These are phyloP conservation scores for Nudaria mundana DNA, from an alignment of 2,888 invertebrate genomes.

Conservation along the genomic window DNA sequence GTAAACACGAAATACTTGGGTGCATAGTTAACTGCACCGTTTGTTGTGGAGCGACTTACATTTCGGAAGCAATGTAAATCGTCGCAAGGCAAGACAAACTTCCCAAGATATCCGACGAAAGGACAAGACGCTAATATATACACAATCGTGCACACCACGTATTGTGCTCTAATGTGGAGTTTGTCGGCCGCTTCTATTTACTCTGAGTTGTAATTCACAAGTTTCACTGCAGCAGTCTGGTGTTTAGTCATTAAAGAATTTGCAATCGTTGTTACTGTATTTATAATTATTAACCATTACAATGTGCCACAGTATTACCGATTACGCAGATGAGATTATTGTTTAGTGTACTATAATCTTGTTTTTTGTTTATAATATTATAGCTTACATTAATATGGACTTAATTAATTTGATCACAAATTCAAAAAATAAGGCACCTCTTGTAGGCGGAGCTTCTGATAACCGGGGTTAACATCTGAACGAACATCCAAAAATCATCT, in stretches of 20 bases:
- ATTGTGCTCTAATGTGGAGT: conserved; percentile 74
- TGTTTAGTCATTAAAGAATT: conserved; percentile 20
- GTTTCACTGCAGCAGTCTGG: conserved; percentile 20
- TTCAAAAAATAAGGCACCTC: too few relatives aligned
- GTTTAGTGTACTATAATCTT: too few relatives aligned
- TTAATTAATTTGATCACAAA: too few relatives aligned
- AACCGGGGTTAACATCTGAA: too few relatives aligned
- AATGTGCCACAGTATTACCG: too few relatives aligned
- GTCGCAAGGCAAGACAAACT: conserved; percentile 66
- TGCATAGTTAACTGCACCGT: conserved; percentile 38
- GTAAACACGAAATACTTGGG: conserved; percentile 49
- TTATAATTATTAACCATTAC: too few relatives aligned
- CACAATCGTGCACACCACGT: conserved; percentile 71
- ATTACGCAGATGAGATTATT: too few relatives aligned
- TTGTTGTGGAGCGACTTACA: conserved; percentile 56
- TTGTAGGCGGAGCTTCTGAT: too few relatives aligned
- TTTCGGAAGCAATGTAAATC: conserved; percentile 79
- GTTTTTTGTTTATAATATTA: too few relatives aligned
- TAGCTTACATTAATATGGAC: too few relatives aligned
- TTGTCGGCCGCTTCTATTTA: conserved; percentile 66
- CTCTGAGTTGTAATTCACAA: conserved; percentile 24
- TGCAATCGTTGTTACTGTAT: background rate
- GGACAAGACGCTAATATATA: conserved; percentile 80
- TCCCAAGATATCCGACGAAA: conserved; percentile 73
- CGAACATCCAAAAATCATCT: too few relatives aligned